Evolutionary conservation across 2,888 invertebrate genomes (phyloP).

Genomic region (Autographa pulchrina): DNA sequence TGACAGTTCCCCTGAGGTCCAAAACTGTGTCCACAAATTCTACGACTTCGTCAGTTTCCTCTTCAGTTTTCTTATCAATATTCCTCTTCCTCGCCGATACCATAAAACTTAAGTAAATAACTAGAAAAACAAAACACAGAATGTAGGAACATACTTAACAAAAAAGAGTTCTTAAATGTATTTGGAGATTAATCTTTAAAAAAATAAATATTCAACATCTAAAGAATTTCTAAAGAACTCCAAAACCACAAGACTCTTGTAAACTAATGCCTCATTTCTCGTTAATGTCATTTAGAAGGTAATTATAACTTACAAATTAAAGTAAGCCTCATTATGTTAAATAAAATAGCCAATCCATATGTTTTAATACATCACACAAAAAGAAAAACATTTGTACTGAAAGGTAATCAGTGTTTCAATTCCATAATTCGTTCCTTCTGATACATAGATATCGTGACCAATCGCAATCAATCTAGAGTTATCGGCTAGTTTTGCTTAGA

Average conservation of each 20-base stretch:
- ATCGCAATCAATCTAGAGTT: constrained; percentile 15
- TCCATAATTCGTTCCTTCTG: constrained; percentile 42
- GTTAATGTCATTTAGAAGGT: neutral
- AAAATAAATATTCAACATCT: too few species aligned
- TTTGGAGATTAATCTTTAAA: too few species aligned
- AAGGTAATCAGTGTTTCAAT: constrained; percentile 30
- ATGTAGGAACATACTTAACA: neutral
- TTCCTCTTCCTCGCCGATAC: constrained; percentile 25
- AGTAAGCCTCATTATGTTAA: constrained; percentile 38
- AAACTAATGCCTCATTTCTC: neutral
- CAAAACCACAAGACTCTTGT: neutral
- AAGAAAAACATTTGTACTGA: constrained; percentile 5
- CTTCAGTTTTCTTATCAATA: too few species aligned
- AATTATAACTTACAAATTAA: constrained; percentile 32
- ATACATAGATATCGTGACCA: constrained; percentile 4
- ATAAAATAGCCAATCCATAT: constrained; percentile 12
- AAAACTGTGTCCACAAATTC: constrained; percentile 19
- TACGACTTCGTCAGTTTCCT: neutral
- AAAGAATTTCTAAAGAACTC: too few species aligned
- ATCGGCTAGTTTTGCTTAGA: neutral
- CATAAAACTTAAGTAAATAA: constrained; percentile 31
- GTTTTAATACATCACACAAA: constrained; percentile 8
- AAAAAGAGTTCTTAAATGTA: too few species aligned
- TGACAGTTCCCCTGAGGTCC: constrained; percentile 56
- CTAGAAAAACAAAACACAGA: constrained; percentile 15